Evolutionary conservation across 1,140 invertebrate genomes (phyloP).

Genomic region (Procambarus virginalis): DNA sequence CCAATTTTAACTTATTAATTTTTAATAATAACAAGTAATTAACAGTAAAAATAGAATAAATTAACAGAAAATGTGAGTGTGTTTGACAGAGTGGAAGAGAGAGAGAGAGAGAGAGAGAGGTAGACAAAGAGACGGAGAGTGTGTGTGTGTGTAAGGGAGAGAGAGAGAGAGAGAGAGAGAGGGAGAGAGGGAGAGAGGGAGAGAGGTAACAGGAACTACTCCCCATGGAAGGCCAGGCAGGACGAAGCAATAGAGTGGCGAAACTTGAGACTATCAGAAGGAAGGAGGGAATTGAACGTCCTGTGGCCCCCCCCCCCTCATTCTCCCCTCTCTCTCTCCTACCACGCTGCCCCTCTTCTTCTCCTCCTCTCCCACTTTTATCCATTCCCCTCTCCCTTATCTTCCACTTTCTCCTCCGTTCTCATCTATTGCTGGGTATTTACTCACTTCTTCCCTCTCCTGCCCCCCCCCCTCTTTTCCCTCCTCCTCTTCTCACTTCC

Average conservation of each 20-base stretch:
- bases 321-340: neutral
- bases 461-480: neutral
- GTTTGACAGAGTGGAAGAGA: too few relatives aligned
- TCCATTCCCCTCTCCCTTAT: too few relatives aligned
- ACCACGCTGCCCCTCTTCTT: neutral
- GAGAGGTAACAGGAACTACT: neutral
- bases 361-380: neutral
- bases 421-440: neutral
- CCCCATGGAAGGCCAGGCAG: neutral
- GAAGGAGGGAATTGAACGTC: neutral
- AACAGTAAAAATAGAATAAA: too few relatives aligned
- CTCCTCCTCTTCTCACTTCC: neutral
- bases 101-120: slow-evolving; percentile 4
- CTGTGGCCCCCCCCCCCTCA: neutral
- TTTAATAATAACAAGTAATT: too few relatives aligned
- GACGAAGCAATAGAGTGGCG: neutral
- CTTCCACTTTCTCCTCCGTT: neutral
- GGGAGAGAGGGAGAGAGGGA: neutral
- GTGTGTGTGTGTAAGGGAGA: neutral
- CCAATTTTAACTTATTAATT: too few relatives aligned
- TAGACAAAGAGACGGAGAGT: slow-evolving; percentile 30
- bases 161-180: slow-evolving; percentile 13
- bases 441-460: neutral
- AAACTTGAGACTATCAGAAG: neutral
- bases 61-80: too few relatives aligned